These are phyloP conservation scores for Drosophila orena DNA, from an alignment of 1,140 invertebrate species.

Conservation along the genomic window DNA sequence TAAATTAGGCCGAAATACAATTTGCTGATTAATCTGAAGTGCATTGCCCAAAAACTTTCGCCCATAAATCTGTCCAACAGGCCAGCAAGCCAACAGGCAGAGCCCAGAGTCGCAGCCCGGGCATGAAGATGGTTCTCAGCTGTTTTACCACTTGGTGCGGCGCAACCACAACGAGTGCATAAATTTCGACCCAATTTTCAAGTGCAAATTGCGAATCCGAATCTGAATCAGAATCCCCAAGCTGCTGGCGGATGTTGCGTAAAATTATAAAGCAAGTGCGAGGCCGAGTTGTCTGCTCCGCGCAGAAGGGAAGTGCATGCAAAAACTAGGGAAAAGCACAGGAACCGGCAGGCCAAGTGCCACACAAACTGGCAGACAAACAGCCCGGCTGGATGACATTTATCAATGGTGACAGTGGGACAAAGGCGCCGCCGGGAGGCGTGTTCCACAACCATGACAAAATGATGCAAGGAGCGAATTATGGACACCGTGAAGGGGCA, in stretches of 20 bases:
- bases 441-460: slow-evolving; percentile 69
- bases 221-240: slow-evolving; percentile 33
- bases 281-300: neutral
- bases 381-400: slow-evolving; percentile 67
- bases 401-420: slow-evolving; percentile 79
- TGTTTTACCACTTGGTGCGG: slow-evolving; percentile 53
- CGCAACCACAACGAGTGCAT: slow-evolving; percentile 74
- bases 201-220: slow-evolving; percentile 72
- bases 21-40: slow-evolving; percentile 83
- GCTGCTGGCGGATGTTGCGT: slow-evolving; percentile 69
- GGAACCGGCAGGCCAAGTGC: slow-evolving; percentile 47
- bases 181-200: slow-evolving; percentile 82
- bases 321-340: slow-evolving; percentile 56
- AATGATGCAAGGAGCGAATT: slow-evolving; percentile 75
- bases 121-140: slow-evolving; percentile 34
- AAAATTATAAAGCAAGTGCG: slow-evolving; percentile 65
- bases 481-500: slow-evolving; percentile 35
- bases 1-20: slow-evolving; percentile 80
- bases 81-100: neutral
- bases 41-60: slow-evolving; percentile 72
- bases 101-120: neutral
- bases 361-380: slow-evolving; percentile 57
- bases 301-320: slow-evolving; percentile 41
- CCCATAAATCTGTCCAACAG: slow-evolving; percentile 64
- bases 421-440: slow-evolving; percentile 54